Evolutionary conservation across 2,888 invertebrate genomes (phyloP).

Genomic region (Stegana nigrithorax): DNA sequence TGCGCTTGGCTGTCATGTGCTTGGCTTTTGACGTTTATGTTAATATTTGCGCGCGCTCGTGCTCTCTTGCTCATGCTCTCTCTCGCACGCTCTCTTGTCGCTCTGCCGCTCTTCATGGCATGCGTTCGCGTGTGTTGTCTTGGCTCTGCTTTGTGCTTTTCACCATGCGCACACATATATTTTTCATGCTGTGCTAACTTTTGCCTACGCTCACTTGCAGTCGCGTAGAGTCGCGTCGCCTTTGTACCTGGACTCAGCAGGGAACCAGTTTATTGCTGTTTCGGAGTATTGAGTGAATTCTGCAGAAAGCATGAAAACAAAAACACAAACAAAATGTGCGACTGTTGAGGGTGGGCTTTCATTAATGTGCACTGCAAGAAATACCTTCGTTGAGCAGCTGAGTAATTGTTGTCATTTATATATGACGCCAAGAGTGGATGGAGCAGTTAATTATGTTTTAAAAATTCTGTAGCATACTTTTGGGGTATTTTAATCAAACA

Average conservation of each 20-base stretch:
- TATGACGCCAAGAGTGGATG: too few species aligned
- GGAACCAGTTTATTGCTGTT: conserved; percentile 30
- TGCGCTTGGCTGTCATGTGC: not conserved
- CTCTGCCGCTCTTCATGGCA: not conserved
- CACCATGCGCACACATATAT: not conserved
- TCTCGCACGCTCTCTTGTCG: not conserved
- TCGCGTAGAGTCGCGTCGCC: conserved; percentile 17
- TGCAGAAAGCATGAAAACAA: too few species aligned
- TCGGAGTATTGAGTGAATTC: conserved; percentile 55
- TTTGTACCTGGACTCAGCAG: conserved; percentile 36
- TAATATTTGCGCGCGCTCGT: not conserved
- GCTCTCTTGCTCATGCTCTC: not conserved
- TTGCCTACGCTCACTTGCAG: not conserved
- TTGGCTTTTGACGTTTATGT: conserved; percentile 9
- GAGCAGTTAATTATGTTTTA: too few species aligned
- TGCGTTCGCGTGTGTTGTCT: conserved; percentile 30
- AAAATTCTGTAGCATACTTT: too few species aligned
- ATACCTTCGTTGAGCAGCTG: too few species aligned
- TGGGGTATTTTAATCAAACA: too few species aligned
- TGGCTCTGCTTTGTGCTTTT: conserved; percentile 46
- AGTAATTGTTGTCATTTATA: too few species aligned
- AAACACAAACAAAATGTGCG: not conserved
- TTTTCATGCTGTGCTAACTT: not conserved
- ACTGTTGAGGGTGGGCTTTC: not conserved
- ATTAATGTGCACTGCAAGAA: not conserved